phyloP scores from a whole-genome alignment of 1,140 invertebrate species.

The Gonioctena quinquepunctata region DNA sequence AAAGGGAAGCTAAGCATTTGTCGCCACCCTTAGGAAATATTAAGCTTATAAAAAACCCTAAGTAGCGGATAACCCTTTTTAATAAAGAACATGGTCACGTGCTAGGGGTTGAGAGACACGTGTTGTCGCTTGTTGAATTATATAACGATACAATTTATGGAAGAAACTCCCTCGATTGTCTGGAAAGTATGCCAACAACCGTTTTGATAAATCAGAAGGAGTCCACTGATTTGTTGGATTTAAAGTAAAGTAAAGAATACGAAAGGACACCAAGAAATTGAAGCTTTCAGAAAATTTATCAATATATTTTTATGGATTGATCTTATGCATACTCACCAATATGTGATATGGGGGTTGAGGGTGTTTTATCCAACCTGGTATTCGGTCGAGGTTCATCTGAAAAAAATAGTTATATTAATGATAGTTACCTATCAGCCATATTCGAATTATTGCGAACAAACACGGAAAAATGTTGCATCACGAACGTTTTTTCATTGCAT shows the following conservation, averaged over 20 bases:
- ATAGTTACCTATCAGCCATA: too few relatives aligned
- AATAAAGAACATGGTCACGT: slow-evolving; percentile 46
- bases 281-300: too few relatives aligned
- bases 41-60: slow-evolving; percentile 43
- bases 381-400: slow-evolving; percentile 49
- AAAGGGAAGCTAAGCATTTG: slow-evolving; percentile 28
- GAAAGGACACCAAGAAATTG: too few relatives aligned
- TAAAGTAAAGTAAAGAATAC: too few relatives aligned
- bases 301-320: too few relatives aligned
- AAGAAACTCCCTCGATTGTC: background rate
- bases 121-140: slow-evolving; percentile 46
- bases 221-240: background rate
- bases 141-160: slow-evolving; percentile 33
- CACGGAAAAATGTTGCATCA: too few relatives aligned
- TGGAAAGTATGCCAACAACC: background rate
- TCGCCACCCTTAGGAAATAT: slow-evolving; percentile 22
- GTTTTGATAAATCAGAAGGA: background rate
- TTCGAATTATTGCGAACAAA: too few relatives aligned
- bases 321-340: slow-evolving; percentile 52
- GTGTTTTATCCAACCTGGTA: slow-evolving; percentile 49
- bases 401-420: too few relatives aligned
- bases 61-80: slow-evolving; percentile 50
- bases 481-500: too few relatives aligned
- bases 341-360: slow-evolving; percentile 52
- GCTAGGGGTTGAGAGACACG: slow-evolving; percentile 41